phyloP scores from a whole-genome alignment of 2,797 vertebrate species.

The Melanotaenia boesemani region DNA sequence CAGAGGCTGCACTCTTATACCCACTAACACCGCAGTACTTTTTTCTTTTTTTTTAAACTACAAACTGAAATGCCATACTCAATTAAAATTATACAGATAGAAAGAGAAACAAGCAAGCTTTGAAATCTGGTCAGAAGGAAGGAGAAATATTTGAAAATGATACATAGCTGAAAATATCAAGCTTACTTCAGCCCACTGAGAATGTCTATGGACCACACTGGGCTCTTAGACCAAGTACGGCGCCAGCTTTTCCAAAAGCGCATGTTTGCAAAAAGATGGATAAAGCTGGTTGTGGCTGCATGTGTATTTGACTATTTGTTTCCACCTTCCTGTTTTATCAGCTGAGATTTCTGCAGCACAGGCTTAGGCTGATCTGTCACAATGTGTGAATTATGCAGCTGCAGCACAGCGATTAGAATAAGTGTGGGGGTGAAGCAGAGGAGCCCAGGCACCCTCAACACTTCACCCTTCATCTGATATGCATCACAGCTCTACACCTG shows the following conservation, averaged over 20 bases:
- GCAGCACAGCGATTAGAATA: slow-evolving; percentile 61
- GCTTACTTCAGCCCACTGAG: slow-evolving; percentile 26
- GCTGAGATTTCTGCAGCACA: slow-evolving; percentile 44
- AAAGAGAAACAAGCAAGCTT: slow-evolving; percentile 29
- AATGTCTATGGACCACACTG: slow-evolving; percentile 45
- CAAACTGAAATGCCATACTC: slow-evolving; percentile 43
- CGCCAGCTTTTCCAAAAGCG: slow-evolving; percentile 26
- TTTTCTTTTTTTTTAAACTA: slow-evolving; percentile 1
- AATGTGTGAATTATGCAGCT: slow-evolving; percentile 78
- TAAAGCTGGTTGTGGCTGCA: slow-evolving; percentile 24
- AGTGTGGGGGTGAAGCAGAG: slow-evolving; percentile 62
- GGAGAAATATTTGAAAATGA: slow-evolving; percentile 56
- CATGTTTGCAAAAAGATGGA: slow-evolving; percentile 38
- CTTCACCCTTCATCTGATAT: slow-evolving; percentile 78
- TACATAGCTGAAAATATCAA: slow-evolving; percentile 49
- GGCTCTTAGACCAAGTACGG: slow-evolving; percentile 20
- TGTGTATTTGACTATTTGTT: slow-evolving; percentile 47
- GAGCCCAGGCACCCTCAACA: slow-evolving; percentile 54
- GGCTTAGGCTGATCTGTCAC: slow-evolving; percentile 70
- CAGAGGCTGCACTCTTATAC: slow-evolving; percentile 54
- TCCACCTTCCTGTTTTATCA: slow-evolving; percentile 41
- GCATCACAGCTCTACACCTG: slow-evolving; percentile 63
- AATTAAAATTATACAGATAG: slow-evolving; percentile 51
- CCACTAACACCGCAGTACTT: slow-evolving; percentile 41
- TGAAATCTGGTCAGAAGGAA: slow-evolving; percentile 52